Evolutionary conservation across 2,113 vertebrate genomes (phyloP).

Genomic region (Forbesichthys papilliferus): DNA sequence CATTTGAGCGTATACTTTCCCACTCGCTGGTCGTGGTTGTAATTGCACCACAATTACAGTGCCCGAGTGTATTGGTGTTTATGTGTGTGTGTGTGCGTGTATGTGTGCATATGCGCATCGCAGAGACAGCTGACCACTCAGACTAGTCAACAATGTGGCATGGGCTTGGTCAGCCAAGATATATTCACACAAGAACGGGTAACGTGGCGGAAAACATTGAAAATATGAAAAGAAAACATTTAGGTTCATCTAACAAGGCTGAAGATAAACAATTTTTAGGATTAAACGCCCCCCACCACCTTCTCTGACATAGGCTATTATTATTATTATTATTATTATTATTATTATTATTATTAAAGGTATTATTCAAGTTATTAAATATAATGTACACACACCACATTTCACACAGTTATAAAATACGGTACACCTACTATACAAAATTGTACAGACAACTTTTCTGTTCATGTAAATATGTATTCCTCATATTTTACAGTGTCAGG

Average conservation of each 20-base stretch:
- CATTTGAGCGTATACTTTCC: constrained; percentile 19
- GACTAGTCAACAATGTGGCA: constrained; percentile 58
- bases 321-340: too few species aligned
- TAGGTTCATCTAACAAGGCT: constrained; percentile 12
- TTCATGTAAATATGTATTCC: too few species aligned
- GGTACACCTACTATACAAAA: too few species aligned
- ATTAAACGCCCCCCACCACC: neutral
- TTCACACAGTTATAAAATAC: too few species aligned
- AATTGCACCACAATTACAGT: constrained; percentile 29
- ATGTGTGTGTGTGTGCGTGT: constrained; percentile 21
- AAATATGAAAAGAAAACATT: constrained; percentile 33
- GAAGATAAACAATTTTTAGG: neutral
- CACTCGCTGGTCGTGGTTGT: constrained; percentile 52
- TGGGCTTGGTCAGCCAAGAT: constrained; percentile 16
- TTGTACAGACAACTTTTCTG: too few species aligned
- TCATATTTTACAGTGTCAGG: too few species aligned
- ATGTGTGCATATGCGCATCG: constrained; percentile 24
- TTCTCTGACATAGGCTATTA: too few species aligned
- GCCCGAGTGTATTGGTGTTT: constrained; percentile 21
- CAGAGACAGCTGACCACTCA: constrained; percentile 35
- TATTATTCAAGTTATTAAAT: too few species aligned
- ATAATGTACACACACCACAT: too few species aligned
- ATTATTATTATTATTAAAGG: too few species aligned
- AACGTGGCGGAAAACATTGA: constrained; percentile 6
- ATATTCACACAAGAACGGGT: constrained; percentile 36